Base-by-base conservation (phyloP, 2,888 invertebrate species). In the Plebejus melissa region DNA sequence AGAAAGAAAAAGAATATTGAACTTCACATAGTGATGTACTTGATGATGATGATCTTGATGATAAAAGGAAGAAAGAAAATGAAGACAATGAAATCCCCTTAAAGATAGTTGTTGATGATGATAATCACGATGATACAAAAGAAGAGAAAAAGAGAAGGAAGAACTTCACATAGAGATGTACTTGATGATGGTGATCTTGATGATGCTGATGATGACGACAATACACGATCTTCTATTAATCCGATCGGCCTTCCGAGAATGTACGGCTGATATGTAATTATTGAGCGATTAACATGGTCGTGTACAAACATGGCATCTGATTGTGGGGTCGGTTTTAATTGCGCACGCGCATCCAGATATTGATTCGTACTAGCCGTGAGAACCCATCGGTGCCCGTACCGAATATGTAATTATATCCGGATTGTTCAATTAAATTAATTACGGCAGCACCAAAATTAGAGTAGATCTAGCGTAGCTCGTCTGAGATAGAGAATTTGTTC, bases 291-390 rank as follows among this genome's bases (percentile, higher is more conserved):
- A 93, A 92, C 93, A 91, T 91, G 90, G 90, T 82, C 91, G 91
- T 91, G 91, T 93, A 93, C 93, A 93, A 93, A 93, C 93, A 93
- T 93, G 93, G 93, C 91, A 88, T 90, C 87, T 93, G 92, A 93
- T 93, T 93, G 92, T 88, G 81, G 93, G 93, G 91, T 93, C 89
- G 90, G 88, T 91, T 92, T 93, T 93, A 93, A 93, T 93, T 93
- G 93, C 92, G 90, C 91, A 89, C 90, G 89, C 91, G 92, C 91
- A 93, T 89, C 90, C 87, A 88, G 89, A 88, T 88, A 86, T 87
- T 86, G 89, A 88, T 88, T 87, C 38, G 70, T 75, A 65, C 65
- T 65, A 65, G 28, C 65, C 65, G 65, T 65, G 65, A 65, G 65
- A 65, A 65, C 65, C 65, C 32, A 65, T 65, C 65, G 32, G 65